Evolutionary conservation across 1,140 invertebrate genomes (phyloP), one percentile per base, ranked within the genome.

Genomic region (Drosophila kurseongensis): DNA sequence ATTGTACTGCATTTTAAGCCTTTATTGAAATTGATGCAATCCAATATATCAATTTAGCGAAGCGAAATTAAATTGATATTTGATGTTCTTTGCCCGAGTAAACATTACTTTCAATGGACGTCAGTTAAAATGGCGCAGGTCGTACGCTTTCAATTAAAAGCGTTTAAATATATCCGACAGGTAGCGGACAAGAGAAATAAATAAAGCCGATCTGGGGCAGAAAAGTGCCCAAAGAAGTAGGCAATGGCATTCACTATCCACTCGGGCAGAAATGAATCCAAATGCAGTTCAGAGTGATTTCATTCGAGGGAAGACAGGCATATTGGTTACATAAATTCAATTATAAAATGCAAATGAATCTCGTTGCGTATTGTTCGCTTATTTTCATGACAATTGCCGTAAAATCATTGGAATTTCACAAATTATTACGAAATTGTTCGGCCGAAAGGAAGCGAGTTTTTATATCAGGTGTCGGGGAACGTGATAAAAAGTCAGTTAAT

Each of bases 301-400:
- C 32, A 27, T n/a, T 47, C 27, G 16, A 23, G 40, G 7, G 16
- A 4, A 42, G 29, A 41, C 8, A 14, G 27, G 16, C 16, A 59
- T 62, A 62, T 40, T 41, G 44, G n/a, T 29, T 60, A 40, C 45
- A 59, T 29, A 18, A 72, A 47, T 72, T 73, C 55, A 72, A 73
- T 73, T 60, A 67, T 65, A 61, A 54, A 72, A 73, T 73, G 56
- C 41, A 73, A 73, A 73, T 73, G n/a, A 72, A 52, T 45, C 1
- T 12, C 47, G 23, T 23, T 40, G 55, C 12, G 16, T 5, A 55
- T 41, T 29, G 35, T 36, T 55, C 27, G 56, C 61, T 50, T 38
- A 40, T 63, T 44, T 23, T 16, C 32, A 18, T 74, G 29, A n/a
- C 14, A 44, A 63, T 56, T 56, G 32, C 38, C 44, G 35, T 38